These are phyloP conservation scores for Kryptopterus vitreolus DNA, from an alignment of 2,797 vertebrate species.

Conservation along the genomic window DNA sequence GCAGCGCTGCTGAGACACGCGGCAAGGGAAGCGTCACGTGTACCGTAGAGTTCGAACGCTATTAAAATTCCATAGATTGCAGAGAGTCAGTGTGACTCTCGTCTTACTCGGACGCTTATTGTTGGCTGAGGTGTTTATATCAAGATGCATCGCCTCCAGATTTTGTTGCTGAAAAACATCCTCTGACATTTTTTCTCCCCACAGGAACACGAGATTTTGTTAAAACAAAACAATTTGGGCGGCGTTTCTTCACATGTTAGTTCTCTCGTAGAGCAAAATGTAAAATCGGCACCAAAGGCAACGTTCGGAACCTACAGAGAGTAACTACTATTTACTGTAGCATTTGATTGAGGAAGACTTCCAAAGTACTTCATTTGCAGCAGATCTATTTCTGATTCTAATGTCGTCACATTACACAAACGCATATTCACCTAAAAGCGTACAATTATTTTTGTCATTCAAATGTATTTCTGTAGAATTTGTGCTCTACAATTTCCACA, in stretches of 20 bases:
- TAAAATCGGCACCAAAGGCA: neutral
- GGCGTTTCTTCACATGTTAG: neutral
- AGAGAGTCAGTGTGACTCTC: slow-evolving; percentile 30
- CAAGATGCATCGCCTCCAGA: neutral
- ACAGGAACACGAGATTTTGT: neutral
- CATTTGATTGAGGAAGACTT: neutral
- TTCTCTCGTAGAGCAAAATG: neutral
- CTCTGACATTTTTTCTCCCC: neutral
- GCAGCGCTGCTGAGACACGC: slow-evolving; percentile 44
- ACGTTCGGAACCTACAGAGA: neutral
- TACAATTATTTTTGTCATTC: too few species aligned
- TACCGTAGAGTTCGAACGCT: slow-evolving; percentile 43
- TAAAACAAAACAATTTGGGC: neutral
- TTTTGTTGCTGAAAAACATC: neutral
- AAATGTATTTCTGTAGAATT: neutral
- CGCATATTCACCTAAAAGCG: too few species aligned
- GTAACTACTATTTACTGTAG: neutral
- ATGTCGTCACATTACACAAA: neutral
- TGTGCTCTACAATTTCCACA: neutral
- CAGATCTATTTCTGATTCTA: neutral
- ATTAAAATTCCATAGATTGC: slow-evolving; percentile 56
- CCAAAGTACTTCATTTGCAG: too few species aligned
- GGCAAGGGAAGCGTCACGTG: slow-evolving; percentile 31
- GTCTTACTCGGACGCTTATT: neutral
- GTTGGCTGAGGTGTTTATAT: neutral